Conservation (phyloP, 2,113 vertebrate species). For the Ciconia stormi region DNA sequence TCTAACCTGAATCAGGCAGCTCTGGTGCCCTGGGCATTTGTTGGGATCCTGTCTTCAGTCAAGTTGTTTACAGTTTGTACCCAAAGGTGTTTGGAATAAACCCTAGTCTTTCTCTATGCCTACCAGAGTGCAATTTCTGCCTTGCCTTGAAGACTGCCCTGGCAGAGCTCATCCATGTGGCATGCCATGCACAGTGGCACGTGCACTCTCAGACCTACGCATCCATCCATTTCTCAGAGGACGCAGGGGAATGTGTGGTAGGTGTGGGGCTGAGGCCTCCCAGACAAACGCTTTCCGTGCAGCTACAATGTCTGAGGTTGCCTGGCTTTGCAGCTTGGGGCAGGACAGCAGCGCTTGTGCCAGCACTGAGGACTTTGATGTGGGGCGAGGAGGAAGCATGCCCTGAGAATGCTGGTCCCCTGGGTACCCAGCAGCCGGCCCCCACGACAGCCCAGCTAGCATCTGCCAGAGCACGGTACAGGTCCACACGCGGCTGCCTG, state of each 20-base stretch:
- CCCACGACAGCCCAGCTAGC: not conserved
- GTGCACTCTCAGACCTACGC: not conserved
- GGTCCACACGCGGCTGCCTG: accelerated
- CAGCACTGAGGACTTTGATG: not conserved
- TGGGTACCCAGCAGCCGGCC: not conserved
- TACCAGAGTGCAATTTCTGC: not conserved
- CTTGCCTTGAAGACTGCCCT: not conserved
- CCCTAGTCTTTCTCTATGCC: not conserved
- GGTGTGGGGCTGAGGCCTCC: not conserved
- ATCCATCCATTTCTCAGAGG: not conserved
- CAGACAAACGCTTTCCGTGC: not conserved
- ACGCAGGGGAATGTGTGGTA: not conserved
- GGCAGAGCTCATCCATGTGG: not conserved
- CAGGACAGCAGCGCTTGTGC: not conserved
- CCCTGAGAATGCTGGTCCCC: accelerated
- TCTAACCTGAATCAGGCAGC: not conserved
- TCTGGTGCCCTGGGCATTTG: not conserved
- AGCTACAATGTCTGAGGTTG: not conserved
- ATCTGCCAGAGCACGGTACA: not conserved
- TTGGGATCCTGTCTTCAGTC: not conserved
- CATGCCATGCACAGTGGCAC: accelerated
- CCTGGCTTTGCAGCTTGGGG: not conserved
- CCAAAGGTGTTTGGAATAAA: not conserved
- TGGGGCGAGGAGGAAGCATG: not conserved
- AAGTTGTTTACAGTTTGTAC: not conserved